Evolutionary conservation across 1,140 invertebrate species (phyloP).

Genomic region (Pollicipes pollicipes): DNA sequence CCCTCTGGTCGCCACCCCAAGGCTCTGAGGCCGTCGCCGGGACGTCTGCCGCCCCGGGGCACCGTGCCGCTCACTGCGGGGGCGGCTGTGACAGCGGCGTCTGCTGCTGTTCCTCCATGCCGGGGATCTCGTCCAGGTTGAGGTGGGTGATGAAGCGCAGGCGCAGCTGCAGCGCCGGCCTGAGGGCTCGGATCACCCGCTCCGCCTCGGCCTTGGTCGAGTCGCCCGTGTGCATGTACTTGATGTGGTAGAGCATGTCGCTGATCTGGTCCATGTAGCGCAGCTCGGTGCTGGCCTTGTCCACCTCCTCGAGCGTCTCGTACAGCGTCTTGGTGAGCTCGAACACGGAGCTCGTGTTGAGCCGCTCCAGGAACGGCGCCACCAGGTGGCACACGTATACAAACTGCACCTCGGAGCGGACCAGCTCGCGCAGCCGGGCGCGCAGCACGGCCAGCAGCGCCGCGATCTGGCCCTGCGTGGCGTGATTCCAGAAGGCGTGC

Average conservation of each 20-base stretch:
- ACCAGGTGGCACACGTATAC: constrained; percentile 80
- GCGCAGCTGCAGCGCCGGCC: constrained; percentile 69
- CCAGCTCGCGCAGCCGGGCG: constrained; percentile 47
- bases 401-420: constrained; percentile 74
- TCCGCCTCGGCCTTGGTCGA: constrained; percentile 82
- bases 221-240: constrained; percentile 95
- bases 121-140: constrained; percentile 59
- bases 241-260: constrained; percentile 71
- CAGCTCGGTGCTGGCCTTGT: constrained; percentile 33
- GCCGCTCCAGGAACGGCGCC: constrained; percentile 68
- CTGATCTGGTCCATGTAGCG: constrained; percentile 81
- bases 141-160: constrained; percentile 81
- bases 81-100: too few relatives aligned
- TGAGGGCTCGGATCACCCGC: constrained; percentile 61
- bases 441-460: constrained; percentile 9
- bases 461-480: constrained; percentile 29
- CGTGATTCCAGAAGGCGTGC: constrained; percentile 37
- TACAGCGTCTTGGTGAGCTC: constrained; percentile 76
- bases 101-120: constrained; percentile 1
- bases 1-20: neutral
- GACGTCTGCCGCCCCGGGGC: constrained; percentile 6
- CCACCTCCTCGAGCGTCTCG: constrained; percentile 20
- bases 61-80: neutral
- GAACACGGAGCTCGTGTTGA: constrained; percentile 57
- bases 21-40: neutral